Percentiles rank a stretch among this genome's conserved stretches.
phyloP scores from a whole-genome alignment of 2,113 vertebrate genomes.

The Platichthys stellatus region DNA sequence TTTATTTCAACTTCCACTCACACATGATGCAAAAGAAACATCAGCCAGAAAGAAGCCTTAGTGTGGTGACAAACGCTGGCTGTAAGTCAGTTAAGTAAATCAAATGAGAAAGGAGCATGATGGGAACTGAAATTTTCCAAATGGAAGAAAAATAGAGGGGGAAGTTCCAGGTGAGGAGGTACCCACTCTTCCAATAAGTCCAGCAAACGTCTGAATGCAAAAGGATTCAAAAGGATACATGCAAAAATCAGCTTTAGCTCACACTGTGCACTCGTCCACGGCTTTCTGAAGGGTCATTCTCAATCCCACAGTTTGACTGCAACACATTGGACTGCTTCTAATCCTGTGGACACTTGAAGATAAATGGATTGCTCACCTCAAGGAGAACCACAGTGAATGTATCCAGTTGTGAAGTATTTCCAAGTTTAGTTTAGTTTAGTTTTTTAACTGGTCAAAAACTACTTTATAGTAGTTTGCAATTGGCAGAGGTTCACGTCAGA shows the following conservation, averaged over 20 bases:
- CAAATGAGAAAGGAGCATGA: constrained; percentile 22
- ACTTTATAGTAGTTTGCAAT: constrained; percentile 19
- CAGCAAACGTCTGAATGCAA: constrained; percentile 19
- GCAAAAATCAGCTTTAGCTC: not conserved
- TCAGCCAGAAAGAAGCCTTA: not conserved
- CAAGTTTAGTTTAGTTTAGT: not conserved
- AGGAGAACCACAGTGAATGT: constrained; percentile 15
- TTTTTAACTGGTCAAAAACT: not conserved
- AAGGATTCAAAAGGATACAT: not conserved
- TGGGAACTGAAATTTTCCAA: constrained; percentile 3
- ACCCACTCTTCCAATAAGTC: constrained; percentile 16
- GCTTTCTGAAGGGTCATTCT: not conserved
- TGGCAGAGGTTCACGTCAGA: constrained; percentile 14
- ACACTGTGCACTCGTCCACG: not conserved
- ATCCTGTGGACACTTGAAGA: constrained; percentile 9
- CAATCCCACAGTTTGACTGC: not conserved
- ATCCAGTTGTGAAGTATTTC: constrained; percentile 4
- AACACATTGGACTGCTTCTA: constrained; percentile 17
- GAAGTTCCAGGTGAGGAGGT: not conserved
- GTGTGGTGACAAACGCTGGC: constrained; percentile 21
- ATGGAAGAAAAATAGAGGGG: not conserved
- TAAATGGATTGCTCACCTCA: constrained; percentile 10
- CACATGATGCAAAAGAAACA: constrained; percentile 18
- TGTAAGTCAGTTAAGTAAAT: constrained; percentile 24
- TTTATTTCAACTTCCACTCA: constrained; percentile 17